Conservation (phyloP, 2,113 vertebrate genomes). For the Engraulis encrasicolus region DNA sequence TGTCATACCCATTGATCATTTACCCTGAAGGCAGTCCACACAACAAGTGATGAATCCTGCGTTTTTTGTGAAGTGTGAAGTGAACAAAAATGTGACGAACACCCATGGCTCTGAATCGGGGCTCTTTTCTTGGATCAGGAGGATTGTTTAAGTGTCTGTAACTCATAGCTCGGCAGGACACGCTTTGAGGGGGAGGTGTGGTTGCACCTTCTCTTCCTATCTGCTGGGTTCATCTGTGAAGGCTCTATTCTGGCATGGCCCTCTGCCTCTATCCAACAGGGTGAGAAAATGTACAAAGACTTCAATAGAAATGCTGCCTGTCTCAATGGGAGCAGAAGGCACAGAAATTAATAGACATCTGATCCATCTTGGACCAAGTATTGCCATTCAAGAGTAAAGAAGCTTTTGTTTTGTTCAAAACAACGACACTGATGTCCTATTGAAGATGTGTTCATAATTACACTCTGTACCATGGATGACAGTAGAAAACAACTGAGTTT, state of each 20-base stretch:
- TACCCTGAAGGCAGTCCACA: not conserved
- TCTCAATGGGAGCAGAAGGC: constrained; percentile 40
- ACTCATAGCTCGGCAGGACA: constrained; percentile 54
- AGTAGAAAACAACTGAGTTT: too few relatives aligned
- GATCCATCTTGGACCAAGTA: not conserved
- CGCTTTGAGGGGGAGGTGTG: constrained; percentile 74
- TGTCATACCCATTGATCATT: not conserved
- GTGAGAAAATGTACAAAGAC: constrained; percentile 44
- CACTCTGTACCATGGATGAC: too few relatives aligned
- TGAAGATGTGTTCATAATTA: too few relatives aligned
- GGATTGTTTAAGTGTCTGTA: constrained; percentile 45
- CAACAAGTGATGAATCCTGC: not conserved
- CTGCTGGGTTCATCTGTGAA: constrained; percentile 62
- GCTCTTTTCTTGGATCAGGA: constrained; percentile 18
- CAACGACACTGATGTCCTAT: too few relatives aligned
- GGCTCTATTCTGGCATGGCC: constrained; percentile 53
- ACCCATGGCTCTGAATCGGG: not conserved
- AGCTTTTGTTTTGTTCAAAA: not conserved
- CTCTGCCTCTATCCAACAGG: constrained; percentile 32
- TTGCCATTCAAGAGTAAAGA: not conserved
- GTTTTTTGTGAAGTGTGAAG: not conserved
- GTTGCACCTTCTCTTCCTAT: constrained; percentile 61
- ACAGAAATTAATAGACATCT: not conserved
- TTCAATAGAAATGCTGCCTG: constrained; percentile 49
- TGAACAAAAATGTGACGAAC: not conserved